Evolutionary conservation across 2,888 invertebrate genomes (phyloP).

Genomic region (Folsomia candida): DNA sequence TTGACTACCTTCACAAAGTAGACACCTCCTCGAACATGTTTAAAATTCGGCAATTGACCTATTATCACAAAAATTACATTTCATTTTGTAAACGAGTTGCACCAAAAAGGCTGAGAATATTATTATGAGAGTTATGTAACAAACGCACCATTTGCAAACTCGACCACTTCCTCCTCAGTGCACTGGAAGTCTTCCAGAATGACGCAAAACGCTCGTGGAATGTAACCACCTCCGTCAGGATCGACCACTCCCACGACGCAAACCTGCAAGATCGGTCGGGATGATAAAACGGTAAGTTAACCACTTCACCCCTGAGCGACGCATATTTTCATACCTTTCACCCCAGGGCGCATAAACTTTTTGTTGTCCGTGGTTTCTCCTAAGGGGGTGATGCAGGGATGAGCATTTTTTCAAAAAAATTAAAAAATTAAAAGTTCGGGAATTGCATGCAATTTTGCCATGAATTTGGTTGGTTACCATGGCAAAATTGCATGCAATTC

Average conservation of each 20-base stretch:
- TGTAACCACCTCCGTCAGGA: slow-evolving; percentile 44
- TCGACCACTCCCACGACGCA: slow-evolving; percentile 45
- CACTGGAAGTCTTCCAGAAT: slow-evolving; percentile 4
- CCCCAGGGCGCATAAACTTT: not conserved
- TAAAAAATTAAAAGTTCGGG: too few relatives aligned
- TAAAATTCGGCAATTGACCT: slow-evolving; percentile 33
- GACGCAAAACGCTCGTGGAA: slow-evolving; percentile 47
- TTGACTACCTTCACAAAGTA: slow-evolving; percentile 25
- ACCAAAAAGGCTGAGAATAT: not conserved
- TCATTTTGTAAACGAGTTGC: not conserved
- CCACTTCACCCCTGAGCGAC: too few relatives aligned
- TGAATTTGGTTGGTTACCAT: too few relatives aligned
- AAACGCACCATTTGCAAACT: slow-evolving; percentile 39
- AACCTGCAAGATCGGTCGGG: slow-evolving; percentile 26
- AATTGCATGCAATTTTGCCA: too few relatives aligned
- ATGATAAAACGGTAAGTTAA: too few relatives aligned
- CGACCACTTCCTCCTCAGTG: slow-evolving; percentile 33
- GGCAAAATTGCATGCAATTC: too few relatives aligned
- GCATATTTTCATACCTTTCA: too few relatives aligned
- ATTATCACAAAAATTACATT: not conserved
- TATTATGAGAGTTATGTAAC: not conserved
- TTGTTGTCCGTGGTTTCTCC: too few relatives aligned
- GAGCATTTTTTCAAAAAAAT: too few relatives aligned
- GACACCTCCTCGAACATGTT: slow-evolving; percentile 38
- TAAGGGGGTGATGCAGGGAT: too few relatives aligned